These are phyloP conservation scores for Adelges cooleyi DNA, from an alignment of 1,140 invertebrate genomes.

Conservation along the genomic window DNA sequence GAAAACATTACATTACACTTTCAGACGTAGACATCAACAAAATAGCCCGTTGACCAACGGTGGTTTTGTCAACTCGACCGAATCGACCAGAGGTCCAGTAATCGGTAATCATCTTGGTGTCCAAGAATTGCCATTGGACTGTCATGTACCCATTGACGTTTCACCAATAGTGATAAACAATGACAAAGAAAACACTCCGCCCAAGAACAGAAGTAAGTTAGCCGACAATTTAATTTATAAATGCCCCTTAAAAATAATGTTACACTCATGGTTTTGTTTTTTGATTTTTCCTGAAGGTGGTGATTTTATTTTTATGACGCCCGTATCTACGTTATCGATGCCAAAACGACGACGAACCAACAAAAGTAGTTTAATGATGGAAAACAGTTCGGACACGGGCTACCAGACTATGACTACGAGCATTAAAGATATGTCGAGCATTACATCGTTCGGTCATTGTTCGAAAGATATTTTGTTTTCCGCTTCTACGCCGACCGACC, in stretches of 20 bases:
- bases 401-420: slow-evolving; percentile 19
- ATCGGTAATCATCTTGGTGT: slow-evolving; percentile 11
- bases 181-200: slow-evolving; percentile 4
- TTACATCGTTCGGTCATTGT: slow-evolving; percentile 5
- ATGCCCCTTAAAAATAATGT: no score
- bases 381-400: slow-evolving; percentile 14
- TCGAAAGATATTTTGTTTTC: slow-evolving; percentile 11
- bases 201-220: slow-evolving; percentile 1
- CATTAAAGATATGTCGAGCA: slow-evolving; percentile 15
- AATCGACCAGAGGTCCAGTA: slow-evolving; percentile 1
- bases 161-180: slow-evolving; percentile 2
- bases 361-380: slow-evolving; percentile 6
- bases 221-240: no score
- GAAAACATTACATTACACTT: no score
- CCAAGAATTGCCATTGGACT: slow-evolving; percentile 10
- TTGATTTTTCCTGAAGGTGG: neutral
- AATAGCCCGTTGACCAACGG: neutral
- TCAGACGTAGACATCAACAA: neutral
- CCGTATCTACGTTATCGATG: slow-evolving; percentile 8
- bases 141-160: slow-evolving; percentile 6
- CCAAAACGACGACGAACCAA: slow-evolving; percentile 15
- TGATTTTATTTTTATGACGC: slow-evolving; percentile 2
- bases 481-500: slow-evolving; percentile 10
- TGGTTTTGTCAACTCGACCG: neutral
- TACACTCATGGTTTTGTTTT: no score